Evolutionary conservation across 2,797 vertebrate genomes (phyloP).

Genomic region (Epinephelus malabaricus): DNA sequence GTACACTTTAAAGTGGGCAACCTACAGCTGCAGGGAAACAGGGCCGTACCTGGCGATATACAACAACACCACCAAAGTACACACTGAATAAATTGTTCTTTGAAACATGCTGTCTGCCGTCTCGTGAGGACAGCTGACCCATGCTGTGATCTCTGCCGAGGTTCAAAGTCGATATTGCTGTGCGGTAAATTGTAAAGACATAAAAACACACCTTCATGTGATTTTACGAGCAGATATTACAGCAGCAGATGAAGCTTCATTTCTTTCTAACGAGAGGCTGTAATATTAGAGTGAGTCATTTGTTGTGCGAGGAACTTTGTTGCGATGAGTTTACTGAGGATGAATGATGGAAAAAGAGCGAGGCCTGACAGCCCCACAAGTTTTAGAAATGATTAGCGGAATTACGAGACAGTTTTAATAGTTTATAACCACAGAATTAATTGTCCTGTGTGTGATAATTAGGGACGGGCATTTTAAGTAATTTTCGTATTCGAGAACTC

Average conservation of each 20-base stretch:
- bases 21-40: constrained; percentile 43
- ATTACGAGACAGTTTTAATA: not conserved
- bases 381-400: constrained; percentile 19
- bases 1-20: constrained; percentile 28
- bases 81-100: constrained; percentile 5
- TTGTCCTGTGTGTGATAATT: not conserved
- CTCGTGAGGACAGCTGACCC: not conserved
- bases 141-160: constrained; percentile 9
- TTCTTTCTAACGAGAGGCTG: constrained; percentile 39
- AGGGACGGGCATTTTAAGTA: too few species aligned
- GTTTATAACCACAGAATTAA: not conserved
- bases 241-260: constrained; percentile 39
- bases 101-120: not conserved
- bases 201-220: not conserved
- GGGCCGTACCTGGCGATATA: not conserved
- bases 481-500: too few species aligned
- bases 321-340: constrained; percentile 5
- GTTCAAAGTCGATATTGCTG: not conserved
- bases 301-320: constrained; percentile 37
- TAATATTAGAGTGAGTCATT: constrained; percentile 42
- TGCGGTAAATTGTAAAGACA: not conserved
- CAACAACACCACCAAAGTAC: not conserved
- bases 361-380: not conserved
- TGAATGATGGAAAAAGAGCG: constrained; percentile 17
- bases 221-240: constrained; percentile 39